Conservation (phyloP, 1,140 invertebrate species). For the Probaryconus sp. region DNA sequence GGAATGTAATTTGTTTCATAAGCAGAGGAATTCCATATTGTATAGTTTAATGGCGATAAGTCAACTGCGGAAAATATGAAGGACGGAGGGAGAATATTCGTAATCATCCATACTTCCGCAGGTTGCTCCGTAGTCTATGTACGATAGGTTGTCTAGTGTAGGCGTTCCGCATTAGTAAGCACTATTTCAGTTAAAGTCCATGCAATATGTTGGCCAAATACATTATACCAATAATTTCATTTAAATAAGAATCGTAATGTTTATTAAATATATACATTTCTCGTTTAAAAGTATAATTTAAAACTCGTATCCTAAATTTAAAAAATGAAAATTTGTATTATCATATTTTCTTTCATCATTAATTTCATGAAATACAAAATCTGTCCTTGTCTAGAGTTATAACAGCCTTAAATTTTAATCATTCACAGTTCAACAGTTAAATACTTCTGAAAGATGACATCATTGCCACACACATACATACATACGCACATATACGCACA, state of each 20-base stretch:
- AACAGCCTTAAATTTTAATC: no score
- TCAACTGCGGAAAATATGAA: conserved; percentile 35
- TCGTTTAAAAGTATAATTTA: no score
- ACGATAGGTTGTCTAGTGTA: conserved; percentile 48
- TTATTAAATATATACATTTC: no score
- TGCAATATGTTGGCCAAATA: conserved; percentile 25
- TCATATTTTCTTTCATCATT: no score
- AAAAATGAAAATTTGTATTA: no score
- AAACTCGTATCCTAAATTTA: no score
- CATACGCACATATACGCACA: no score
- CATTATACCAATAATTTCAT: conserved; percentile 17
- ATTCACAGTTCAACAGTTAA: no score
- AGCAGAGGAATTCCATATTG: conserved; percentile 30
- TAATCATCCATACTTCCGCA: conserved; percentile 46
- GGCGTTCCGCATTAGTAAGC: conserved; percentile 43
- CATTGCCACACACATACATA: no score
- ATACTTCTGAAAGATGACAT: no score
- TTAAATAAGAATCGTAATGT: background rate
- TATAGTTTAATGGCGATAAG: conserved; percentile 36
- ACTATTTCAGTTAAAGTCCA: conserved; percentile 31
- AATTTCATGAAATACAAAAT: no score
- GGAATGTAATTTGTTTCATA: conserved; percentile 1
- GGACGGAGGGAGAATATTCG: conserved; percentile 36
- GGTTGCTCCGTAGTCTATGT: conserved; percentile 38
- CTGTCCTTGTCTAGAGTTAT: no score